Conservation (phyloP, 2,113 vertebrate species). For the Clupea harengus region DNA sequence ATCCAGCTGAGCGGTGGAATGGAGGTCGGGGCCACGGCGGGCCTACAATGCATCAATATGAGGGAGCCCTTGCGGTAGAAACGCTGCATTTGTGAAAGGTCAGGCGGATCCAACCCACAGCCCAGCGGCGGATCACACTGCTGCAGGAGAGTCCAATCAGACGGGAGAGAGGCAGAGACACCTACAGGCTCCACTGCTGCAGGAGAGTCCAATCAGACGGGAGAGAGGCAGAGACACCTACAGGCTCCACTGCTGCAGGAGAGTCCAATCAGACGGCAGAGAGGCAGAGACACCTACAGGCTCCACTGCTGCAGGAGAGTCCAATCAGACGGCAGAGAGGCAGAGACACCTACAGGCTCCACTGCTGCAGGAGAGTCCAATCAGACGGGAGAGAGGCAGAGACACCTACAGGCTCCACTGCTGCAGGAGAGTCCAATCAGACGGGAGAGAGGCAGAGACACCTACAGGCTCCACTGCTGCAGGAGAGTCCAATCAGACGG, state of each 20-base stretch:
- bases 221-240: background rate
- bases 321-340: background rate
- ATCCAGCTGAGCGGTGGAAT: background rate
- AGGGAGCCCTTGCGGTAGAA: conserved; percentile 21
- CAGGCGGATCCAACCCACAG: conserved; percentile 28
- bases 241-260: background rate
- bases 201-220: background rate
- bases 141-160: background rate
- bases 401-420: background rate
- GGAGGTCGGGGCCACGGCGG: background rate
- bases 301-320: background rate
- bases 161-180: background rate
- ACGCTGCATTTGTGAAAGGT: conserved; percentile 44
- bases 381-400: background rate
- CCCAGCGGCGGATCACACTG: conserved; percentile 26
- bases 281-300: background rate
- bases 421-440: background rate
- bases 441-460: background rate
- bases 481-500: background rate
- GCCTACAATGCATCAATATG: background rate
- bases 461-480: background rate
- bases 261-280: background rate
- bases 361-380: background rate
- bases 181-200: background rate
- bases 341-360: background rate